Evolutionary conservation across 2,888 invertebrate genomes (phyloP).

Genomic region (Philonicus albiceps): DNA sequence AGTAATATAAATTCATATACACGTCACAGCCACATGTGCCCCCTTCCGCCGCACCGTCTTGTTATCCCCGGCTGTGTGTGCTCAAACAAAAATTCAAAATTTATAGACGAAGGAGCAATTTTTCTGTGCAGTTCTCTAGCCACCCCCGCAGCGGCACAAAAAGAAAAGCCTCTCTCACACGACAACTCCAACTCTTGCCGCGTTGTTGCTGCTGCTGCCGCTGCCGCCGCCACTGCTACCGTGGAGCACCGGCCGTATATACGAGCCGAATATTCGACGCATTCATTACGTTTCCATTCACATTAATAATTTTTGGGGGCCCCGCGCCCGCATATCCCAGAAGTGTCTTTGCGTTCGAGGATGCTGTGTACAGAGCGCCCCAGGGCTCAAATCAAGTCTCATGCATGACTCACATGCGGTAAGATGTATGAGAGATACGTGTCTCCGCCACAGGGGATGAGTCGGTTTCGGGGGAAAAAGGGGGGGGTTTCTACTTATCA

Average conservation of each 20-base stretch:
- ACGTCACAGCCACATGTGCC: slow-evolving; percentile 49
- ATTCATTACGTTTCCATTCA: slow-evolving; percentile 49
- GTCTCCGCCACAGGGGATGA: slow-evolving; percentile 23
- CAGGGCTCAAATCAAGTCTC: slow-evolving; percentile 45
- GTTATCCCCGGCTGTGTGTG: slow-evolving; percentile 45
- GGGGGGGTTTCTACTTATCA: slow-evolving; percentile 1
- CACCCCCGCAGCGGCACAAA: slow-evolving; percentile 38
- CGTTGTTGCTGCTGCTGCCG: neutral
- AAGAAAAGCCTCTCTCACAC: slow-evolving; percentile 37
- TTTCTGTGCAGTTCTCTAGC: slow-evolving; percentile 42
- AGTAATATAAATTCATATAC: slow-evolving; percentile 49
- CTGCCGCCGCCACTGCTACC: neutral
- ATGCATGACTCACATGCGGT: slow-evolving; percentile 49
- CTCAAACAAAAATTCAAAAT: slow-evolving; percentile 48
- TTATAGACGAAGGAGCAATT: slow-evolving; percentile 49
- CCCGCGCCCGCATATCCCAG: slow-evolving; percentile 36
- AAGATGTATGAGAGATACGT: slow-evolving; percentile 43
- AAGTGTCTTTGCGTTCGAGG: slow-evolving; percentile 12
- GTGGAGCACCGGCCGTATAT: slow-evolving; percentile 30
- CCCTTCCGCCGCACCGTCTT: slow-evolving; percentile 40
- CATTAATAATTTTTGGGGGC: slow-evolving; percentile 46
- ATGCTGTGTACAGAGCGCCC: slow-evolving; percentile 19
- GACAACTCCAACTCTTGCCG: slow-evolving; percentile 38
- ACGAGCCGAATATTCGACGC: slow-evolving; percentile 43
- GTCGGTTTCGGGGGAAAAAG: neutral